phyloP scores from a whole-genome alignment of 2,888 invertebrate species.

The Drosophila tripunctata region DNA sequence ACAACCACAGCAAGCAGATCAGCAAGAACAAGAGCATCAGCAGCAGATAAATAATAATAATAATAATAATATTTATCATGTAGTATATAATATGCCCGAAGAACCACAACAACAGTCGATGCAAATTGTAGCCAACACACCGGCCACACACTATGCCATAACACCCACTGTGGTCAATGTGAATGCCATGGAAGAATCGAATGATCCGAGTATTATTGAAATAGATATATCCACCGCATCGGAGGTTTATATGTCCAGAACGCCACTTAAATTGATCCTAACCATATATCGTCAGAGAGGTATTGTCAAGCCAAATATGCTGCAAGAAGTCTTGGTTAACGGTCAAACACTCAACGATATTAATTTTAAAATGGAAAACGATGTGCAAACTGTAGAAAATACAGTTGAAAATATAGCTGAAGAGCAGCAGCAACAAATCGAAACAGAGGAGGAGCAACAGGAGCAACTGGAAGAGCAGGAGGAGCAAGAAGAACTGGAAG shows the following conservation, averaged over 20 bases:
- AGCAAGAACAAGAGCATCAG: background rate
- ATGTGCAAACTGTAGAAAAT: background rate
- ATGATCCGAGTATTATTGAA: constrained; percentile 4
- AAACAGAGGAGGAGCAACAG: too few relatives aligned
- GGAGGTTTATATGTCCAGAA: constrained; percentile 1
- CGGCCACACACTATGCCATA: background rate
- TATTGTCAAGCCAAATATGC: background rate
- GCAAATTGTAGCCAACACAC: too few relatives aligned
- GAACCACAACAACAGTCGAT: too few relatives aligned
- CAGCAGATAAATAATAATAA: too few relatives aligned
- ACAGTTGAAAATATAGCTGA: background rate
- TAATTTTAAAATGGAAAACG: background rate
- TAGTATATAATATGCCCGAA: too few relatives aligned
- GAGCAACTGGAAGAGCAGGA: background rate
- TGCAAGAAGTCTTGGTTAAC: background rate
- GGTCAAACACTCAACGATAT: background rate
- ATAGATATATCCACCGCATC: background rate
- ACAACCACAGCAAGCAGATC: too few relatives aligned
- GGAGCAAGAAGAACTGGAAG: background rate
- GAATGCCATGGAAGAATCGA: background rate
- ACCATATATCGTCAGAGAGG: background rate
- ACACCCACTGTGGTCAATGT: background rate
- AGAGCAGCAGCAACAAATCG: too few relatives aligned
- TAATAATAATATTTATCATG: too few relatives aligned
- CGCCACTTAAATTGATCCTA: background rate